phyloP scores from a whole-genome alignment of 2,888 invertebrate species.

The Phymatocera aterrima region DNA sequence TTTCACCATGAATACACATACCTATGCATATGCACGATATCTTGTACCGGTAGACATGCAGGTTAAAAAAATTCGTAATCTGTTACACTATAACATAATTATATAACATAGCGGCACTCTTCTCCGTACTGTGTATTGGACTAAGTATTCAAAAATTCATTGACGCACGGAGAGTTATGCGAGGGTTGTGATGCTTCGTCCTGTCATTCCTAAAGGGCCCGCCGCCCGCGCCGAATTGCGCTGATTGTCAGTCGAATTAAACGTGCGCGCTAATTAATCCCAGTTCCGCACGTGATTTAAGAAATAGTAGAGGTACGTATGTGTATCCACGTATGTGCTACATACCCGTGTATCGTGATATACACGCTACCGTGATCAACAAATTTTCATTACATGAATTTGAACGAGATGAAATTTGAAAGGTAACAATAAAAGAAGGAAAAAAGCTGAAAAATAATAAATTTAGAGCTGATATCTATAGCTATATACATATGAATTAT shows the following conservation, averaged over 20 bases:
- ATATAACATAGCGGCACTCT: no score
- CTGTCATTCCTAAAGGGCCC: constrained; percentile 34
- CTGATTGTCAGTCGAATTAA: not conserved
- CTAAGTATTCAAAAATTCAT: not conserved
- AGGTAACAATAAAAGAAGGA: no score
- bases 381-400: no score
- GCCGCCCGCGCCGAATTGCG: not conserved
- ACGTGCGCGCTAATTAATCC: not conserved
- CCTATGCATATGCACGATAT: no score
- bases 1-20: no score
- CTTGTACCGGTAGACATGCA: no score
- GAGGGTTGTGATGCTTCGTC: constrained; percentile 25
- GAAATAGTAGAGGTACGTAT: no score
- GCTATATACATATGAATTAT: not conserved
- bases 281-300: not conserved
- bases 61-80: no score
- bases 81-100: no score
- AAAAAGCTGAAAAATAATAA: not conserved
- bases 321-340: no score
- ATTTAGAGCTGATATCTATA: not conserved
- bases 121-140: not conserved
- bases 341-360: no score
- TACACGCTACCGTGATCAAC: no score
- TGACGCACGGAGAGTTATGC: not conserved
- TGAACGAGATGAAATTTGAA: not conserved